These are phyloP conservation scores for Siphlonurus alternatus DNA, from an alignment of 2,888 invertebrate genomes.

Conservation along the genomic window DNA sequence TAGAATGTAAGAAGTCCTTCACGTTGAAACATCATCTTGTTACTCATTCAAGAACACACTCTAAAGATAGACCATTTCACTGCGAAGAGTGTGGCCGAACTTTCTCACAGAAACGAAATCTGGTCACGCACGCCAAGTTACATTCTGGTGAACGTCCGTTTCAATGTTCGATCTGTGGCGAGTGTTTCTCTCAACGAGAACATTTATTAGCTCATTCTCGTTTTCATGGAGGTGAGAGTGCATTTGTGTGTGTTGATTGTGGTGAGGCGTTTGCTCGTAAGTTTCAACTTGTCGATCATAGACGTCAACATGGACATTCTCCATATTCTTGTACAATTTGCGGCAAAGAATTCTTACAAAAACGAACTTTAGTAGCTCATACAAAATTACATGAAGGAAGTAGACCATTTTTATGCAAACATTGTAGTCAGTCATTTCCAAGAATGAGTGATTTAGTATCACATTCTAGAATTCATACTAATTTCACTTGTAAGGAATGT, in stretches of 20 bases:
- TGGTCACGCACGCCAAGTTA: slow-evolving; percentile 72
- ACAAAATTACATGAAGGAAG: slow-evolving; percentile 53
- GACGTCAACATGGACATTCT: slow-evolving; percentile 59
- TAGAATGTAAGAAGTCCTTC: slow-evolving; percentile 73
- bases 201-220: slow-evolving; percentile 79
- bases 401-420: slow-evolving; percentile 53
- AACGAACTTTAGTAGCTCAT: slow-evolving; percentile 63
- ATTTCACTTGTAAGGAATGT: slow-evolving; percentile 33
- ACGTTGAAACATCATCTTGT: slow-evolving; percentile 70
- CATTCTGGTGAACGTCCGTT: slow-evolving; percentile 72
- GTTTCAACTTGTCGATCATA: slow-evolving; percentile 73
- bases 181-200: slow-evolving; percentile 81
- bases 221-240: slow-evolving; percentile 90
- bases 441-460: slow-evolving; percentile 50
- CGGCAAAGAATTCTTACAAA: slow-evolving; percentile 72
- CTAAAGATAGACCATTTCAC: slow-evolving; percentile 62
- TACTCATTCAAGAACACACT: slow-evolving; percentile 63
- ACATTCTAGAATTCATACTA: slow-evolving; percentile 36
- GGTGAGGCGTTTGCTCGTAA: slow-evolving; percentile 69
- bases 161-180: slow-evolving; percentile 76
- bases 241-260: slow-evolving; percentile 86
- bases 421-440: slow-evolving; percentile 60
- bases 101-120: slow-evolving; percentile 63
- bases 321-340: slow-evolving; percentile 69
- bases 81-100: slow-evolving; percentile 69